Evolutionary conservation across 2,113 vertebrate species (phyloP), one percentile per base, ranked within the genome.

Genomic region (Coregonus clupeaformis): DNA sequence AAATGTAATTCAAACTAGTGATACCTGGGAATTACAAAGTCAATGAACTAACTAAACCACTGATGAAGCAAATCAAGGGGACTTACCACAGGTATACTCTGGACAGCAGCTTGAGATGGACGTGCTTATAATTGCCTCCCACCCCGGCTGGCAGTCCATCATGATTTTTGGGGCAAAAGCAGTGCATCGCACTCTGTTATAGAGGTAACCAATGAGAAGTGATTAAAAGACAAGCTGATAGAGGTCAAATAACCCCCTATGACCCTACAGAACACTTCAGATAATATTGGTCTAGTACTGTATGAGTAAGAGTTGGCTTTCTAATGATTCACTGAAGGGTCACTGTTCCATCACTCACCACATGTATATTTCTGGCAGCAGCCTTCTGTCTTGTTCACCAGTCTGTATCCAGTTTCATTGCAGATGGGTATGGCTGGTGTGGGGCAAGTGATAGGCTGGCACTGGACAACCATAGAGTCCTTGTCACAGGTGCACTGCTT

Each of bases 281-380:
- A 60, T 60, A 60, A 60, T 22, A n/a, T 60, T n/a, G 18, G n/a
- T 22, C 57, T 60, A 60, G 57, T 24, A 22, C 6, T 60, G 5
- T 60, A 60, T 60, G n/a, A 24, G n/a, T n/a, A n/a, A n/a, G n/a
- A n/a, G n/a, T 60, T 60, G 18, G 16, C n/a, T 16, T 52, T 52
- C 16, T 14, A 52, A 52, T 52, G 12, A 52, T 52, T 18, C 18
- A 52, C 47, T 52, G 14, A 52, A 18, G 57, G 6, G 6, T 60
- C 52, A 16, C 57, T 60, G 57, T 22, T 60, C 20, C n/a, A 60
- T 75, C 76, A 92, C 97, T 95, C 79, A 99, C 97, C 52, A 12
- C 97, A 99, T 14, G 74, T 11, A 1, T 71, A 86, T 65, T 78
- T 74, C 0, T 75, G 9, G 83, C 97, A 99, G 87, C 97, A 99